Base-by-base conservation (phyloP, 2,113 vertebrate genomes). In the Pongo abelii region DNA sequence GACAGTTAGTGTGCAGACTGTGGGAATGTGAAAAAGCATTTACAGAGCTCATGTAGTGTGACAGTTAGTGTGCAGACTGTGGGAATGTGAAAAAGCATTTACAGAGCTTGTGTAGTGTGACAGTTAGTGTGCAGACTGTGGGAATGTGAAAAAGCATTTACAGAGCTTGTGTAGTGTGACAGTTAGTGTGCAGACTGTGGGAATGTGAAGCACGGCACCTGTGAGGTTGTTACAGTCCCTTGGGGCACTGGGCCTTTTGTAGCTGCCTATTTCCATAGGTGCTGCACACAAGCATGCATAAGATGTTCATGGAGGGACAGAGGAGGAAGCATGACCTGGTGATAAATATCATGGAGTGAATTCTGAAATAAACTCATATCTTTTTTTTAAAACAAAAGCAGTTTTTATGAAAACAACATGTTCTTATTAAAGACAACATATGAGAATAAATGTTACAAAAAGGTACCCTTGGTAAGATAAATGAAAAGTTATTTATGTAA, bases 1-100 rank as follows among this genome's bases (percentile, higher is more conserved):
- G 57, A 40, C 14, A 12, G 20, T 10, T 35, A 17, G 5, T 22
- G 25, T 40, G 52, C 25, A 40, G 0, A 40, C 4, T 17, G 0
- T 38, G 38, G 38, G 38, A 38, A 38, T 38, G 38, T 78, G 50
- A 8, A 27, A 74, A 74, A 57, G 30, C 67, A 0, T n/a, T 50
- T 75, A 17, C 9, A 32, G 10, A 38, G 27, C 13, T 8, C n/a
- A 6, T 43, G 5, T 35, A 25, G 16, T 25, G 23, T 74, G 57
- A 40, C 14, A 12, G 20, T 10, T 35, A 17, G 5, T 22, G 25
- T 40, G 52, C 25, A 40, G 0, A 40, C 4, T 17, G 0, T 18
- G 23, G 4, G 32, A 1, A 2, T n/a, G 16, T 4, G 2, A 35
- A 77, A 38, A 38, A 38, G 38, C 38, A 38, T 38, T 38, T 38